These are phyloP conservation scores for Platypus cylindrus DNA, from an alignment of 2,888 invertebrate species.

Conservation along the genomic window DNA sequence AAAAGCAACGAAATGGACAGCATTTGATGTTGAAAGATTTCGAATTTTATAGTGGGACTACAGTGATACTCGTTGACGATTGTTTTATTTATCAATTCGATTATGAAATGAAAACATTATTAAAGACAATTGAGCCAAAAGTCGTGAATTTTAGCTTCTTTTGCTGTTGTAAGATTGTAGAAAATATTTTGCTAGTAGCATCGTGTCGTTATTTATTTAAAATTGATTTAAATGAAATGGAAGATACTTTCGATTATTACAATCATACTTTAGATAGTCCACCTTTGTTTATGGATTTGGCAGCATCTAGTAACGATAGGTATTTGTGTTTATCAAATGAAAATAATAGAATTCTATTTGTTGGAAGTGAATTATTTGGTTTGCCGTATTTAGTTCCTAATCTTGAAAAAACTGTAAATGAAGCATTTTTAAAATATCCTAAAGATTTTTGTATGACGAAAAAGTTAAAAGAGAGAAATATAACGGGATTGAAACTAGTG, in stretches of 20 bases:
- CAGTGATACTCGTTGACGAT: constrained; percentile 16
- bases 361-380: constrained; percentile 17
- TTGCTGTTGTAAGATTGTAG: constrained; percentile 16
- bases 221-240: constrained; percentile 16
- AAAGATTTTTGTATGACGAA: constrained; percentile 15
- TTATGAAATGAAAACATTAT: constrained; percentile 10
- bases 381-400: constrained; percentile 20
- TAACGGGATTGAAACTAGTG: constrained; percentile 20
- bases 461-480: constrained; percentile 15
- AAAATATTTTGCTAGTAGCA: constrained; percentile 14
- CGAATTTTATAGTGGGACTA: too few species aligned
- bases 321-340: constrained; percentile 19
- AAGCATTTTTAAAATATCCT: constrained; percentile 15
- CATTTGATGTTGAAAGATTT: too few species aligned
- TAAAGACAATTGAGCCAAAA: constrained; percentile 16
- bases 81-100: constrained; percentile 16
- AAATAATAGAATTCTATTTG: constrained; percentile 20
- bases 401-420: constrained; percentile 16
- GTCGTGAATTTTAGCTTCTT: constrained; percentile 19
- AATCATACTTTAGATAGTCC: constrained; percentile 17
- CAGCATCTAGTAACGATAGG: constrained; percentile 11
- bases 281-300: constrained; percentile 20
- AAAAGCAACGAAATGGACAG: too few species aligned
- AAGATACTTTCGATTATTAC: constrained; percentile 15
- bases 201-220: constrained; percentile 20